A percentile compares a stretch with the other conserved stretches of the same genome.
These are phyloP conservation scores for Mystacides longicornis DNA, from an alignment of 2,888 invertebrate species.

Conservation along the genomic window DNA sequence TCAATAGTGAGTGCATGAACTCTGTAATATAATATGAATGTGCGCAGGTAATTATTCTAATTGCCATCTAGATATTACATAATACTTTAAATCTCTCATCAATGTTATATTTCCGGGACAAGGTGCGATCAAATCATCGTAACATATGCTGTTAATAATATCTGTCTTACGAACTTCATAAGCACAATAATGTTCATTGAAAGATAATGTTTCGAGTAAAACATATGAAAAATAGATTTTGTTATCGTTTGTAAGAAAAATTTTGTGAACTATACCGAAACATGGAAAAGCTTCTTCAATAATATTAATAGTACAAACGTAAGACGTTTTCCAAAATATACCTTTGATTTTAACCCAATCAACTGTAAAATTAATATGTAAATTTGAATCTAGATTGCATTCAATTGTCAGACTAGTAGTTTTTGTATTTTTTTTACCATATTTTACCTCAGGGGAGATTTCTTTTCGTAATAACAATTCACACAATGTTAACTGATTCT, in stretches of 20 bases:
- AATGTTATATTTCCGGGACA: no score
- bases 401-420: background rate
- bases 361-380: background rate
- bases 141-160: no score
- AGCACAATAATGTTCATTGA: background rate
- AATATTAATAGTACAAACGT: background rate
- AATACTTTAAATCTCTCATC: no score
- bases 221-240: background rate
- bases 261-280: background rate
- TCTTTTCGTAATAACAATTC: background rate
- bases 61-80: no score
- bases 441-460: background rate
- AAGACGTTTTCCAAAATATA: background rate
- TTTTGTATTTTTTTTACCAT: background rate
- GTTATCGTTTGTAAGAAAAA: background rate
- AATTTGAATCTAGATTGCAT: background rate
- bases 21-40: no score
- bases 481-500: background rate
- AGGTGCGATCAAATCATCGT: no score
- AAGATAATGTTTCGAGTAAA: background rate
- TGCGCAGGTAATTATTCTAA: no score
- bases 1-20: no score
- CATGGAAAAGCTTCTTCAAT: background rate
- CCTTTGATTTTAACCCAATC: background rate
- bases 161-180: no score